Conservation (phyloP, 2,797 vertebrate genomes). For the Hypotaenidia okinawae region DNA sequence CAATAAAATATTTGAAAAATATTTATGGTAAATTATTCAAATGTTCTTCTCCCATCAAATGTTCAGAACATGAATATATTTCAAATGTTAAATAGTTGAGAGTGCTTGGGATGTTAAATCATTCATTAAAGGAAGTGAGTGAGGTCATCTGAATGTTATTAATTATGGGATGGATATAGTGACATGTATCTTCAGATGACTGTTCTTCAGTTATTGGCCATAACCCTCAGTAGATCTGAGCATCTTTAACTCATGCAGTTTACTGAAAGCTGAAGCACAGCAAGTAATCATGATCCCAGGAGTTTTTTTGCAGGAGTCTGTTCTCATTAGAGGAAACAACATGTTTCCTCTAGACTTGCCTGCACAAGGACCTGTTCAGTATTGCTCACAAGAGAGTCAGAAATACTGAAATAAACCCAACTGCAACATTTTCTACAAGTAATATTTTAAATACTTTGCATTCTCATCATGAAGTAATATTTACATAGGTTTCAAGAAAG, state of each 20-base stretch:
- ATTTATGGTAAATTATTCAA: conserved; percentile 36
- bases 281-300: background rate
- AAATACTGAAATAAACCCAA: background rate
- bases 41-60: background rate
- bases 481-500: background rate
- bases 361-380: background rate
- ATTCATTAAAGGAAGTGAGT: background rate
- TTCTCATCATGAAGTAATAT: background rate
- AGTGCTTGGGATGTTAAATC: background rate
- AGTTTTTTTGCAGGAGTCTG: background rate
- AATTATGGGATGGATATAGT: background rate
- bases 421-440: background rate
- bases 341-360: background rate
- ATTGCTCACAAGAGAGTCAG: background rate
- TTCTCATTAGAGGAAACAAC: background rate
- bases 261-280: background rate
- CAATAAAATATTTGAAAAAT: conserved; percentile 34
- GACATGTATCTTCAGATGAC: background rate
- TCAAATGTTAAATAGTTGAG: background rate
- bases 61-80: background rate
- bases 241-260: background rate
- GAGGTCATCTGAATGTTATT: background rate
- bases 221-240: background rate
- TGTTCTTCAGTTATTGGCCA: background rate
- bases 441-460: background rate